Evolutionary conservation across 2,888 invertebrate species (phyloP).

Genomic region (Lasioglossum malachurum): DNA sequence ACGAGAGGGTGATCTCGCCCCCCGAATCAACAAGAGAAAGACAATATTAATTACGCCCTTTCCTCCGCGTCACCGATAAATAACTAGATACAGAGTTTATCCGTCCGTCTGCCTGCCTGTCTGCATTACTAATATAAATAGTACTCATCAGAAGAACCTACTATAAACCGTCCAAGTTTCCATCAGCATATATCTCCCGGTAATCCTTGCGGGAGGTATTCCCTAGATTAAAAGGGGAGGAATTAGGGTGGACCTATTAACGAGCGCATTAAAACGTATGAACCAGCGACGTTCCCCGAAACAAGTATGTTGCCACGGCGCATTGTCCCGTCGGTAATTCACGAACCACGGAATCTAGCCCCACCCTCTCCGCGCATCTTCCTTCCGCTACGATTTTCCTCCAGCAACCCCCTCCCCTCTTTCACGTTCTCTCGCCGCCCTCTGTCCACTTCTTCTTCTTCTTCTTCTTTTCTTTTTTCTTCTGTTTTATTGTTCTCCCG

Average conservation of each 20-base stretch:
- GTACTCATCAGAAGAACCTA: constrained; percentile 75
- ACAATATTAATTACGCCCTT: constrained; percentile 83
- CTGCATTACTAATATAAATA: constrained; percentile 73
- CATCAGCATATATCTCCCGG: constrained; percentile 82
- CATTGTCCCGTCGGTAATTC: constrained; percentile 65
- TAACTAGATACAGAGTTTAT: constrained; percentile 70
- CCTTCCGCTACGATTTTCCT: neutral
- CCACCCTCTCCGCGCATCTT: neutral
- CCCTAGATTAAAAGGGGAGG: constrained; percentile 72
- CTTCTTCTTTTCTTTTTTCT: constrained; percentile 48
- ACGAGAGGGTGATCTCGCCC: constrained; percentile 39
- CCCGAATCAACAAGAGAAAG: constrained; percentile 56
- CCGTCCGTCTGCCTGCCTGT: constrained; percentile 47
- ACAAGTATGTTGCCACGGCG: constrained; percentile 58
- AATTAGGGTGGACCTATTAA: constrained; percentile 74
- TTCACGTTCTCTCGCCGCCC: constrained; percentile 29
- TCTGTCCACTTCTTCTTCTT: constrained; percentile 10
- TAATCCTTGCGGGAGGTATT: constrained; percentile 76
- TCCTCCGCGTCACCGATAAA: constrained; percentile 73
- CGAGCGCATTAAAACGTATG: constrained; percentile 80
- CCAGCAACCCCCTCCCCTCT: constrained; percentile 14
- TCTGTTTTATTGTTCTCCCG: constrained; percentile 61
- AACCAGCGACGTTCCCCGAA: constrained; percentile 60
- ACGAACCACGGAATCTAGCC: constrained; percentile 49
- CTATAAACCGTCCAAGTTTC: constrained; percentile 80